These are phyloP conservation scores for Agrilus mali DNA, from an alignment of 2,888 invertebrate species.

Conservation along the genomic window DNA sequence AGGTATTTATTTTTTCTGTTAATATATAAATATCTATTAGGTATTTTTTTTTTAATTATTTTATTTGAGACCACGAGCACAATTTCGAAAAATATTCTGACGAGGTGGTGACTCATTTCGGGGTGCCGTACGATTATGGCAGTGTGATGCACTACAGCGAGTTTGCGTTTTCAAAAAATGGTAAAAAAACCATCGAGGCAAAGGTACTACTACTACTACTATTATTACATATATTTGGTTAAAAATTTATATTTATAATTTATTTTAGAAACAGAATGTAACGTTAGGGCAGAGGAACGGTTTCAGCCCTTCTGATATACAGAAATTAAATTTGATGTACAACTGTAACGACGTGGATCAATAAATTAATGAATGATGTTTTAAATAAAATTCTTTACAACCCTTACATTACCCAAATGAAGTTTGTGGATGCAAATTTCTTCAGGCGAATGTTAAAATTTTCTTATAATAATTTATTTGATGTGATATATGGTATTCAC, in stretches of 20 bases:
- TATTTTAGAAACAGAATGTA: slow-evolving; percentile 33
- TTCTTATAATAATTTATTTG: too few relatives aligned
- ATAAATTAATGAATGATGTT: too few relatives aligned
- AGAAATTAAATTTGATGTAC: slow-evolving; percentile 48
- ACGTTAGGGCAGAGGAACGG: slow-evolving; percentile 44
- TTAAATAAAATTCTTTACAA: too few relatives aligned
- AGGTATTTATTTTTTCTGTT: slow-evolving; percentile 1
- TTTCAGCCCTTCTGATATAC: slow-evolving; percentile 43
- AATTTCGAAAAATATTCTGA: slow-evolving; percentile 56
- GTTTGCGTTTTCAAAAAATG: slow-evolving; percentile 55
- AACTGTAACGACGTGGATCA: slow-evolving; percentile 7
- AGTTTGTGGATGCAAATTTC: too few relatives aligned
- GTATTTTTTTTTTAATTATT: slow-evolving; percentile 1
- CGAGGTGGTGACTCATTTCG: slow-evolving; percentile 51
- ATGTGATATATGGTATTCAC: too few relatives aligned
- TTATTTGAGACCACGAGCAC: slow-evolving; percentile 39
- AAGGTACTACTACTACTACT: slow-evolving; percentile 22
- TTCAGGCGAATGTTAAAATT: too few relatives aligned
- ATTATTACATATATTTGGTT: not conserved
- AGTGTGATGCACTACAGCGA: slow-evolving; percentile 65
- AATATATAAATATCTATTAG: too few relatives aligned
- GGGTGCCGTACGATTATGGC: slow-evolving; percentile 54
- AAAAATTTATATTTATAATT: slow-evolving; percentile 7
- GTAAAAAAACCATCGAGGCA: slow-evolving; percentile 51
- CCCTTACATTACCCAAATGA: too few relatives aligned